These are phyloP conservation scores for Orthonychiurus folsomi DNA, from an alignment of 2,888 invertebrate genomes.

Conservation along the genomic window DNA sequence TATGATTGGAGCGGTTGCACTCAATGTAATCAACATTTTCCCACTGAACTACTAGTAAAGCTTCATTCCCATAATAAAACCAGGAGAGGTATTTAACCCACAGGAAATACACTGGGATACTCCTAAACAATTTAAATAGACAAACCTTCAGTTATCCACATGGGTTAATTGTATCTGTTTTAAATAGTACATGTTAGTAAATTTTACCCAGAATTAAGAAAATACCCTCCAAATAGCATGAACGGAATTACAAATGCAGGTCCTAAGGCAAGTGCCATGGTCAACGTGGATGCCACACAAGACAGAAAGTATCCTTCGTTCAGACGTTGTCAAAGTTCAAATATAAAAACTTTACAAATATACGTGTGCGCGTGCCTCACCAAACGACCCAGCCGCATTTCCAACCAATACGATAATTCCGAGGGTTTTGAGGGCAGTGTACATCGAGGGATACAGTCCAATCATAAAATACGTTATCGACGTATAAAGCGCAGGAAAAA, in stretches of 20 bases:
- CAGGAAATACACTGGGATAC: conserved; percentile 69
- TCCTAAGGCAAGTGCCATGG: conserved; percentile 81
- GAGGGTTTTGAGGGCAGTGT: conserved; percentile 56
- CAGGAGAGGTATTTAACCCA: conserved; percentile 87
- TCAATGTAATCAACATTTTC: conserved; percentile 60
- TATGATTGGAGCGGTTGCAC: conserved; percentile 11
- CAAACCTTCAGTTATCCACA: too few relatives aligned
- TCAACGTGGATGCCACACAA: conserved; percentile 68
- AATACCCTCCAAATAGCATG: conserved; percentile 89
- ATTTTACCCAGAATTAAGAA: conserved; percentile 79
- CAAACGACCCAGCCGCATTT: conserved; percentile 58
- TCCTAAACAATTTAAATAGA: neutral
- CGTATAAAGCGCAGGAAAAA: conserved; percentile 74
- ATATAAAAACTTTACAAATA: too few relatives aligned
- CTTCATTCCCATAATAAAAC: conserved; percentile 87
- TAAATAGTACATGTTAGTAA: conserved; percentile 21
- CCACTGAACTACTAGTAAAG: conserved; percentile 83
- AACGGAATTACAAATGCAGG: conserved; percentile 88
- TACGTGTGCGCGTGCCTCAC: too few relatives aligned
- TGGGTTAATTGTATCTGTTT: too few relatives aligned
- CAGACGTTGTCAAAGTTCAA: neutral
- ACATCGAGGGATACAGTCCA: conserved; percentile 62
- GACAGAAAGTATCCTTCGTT: conserved; percentile 89
- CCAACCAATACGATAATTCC: conserved; percentile 68
- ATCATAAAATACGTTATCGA: conserved; percentile 80